phyloP scores from a whole-genome alignment of 2,113 vertebrate species.

The Porphyrio hochstetteri region DNA sequence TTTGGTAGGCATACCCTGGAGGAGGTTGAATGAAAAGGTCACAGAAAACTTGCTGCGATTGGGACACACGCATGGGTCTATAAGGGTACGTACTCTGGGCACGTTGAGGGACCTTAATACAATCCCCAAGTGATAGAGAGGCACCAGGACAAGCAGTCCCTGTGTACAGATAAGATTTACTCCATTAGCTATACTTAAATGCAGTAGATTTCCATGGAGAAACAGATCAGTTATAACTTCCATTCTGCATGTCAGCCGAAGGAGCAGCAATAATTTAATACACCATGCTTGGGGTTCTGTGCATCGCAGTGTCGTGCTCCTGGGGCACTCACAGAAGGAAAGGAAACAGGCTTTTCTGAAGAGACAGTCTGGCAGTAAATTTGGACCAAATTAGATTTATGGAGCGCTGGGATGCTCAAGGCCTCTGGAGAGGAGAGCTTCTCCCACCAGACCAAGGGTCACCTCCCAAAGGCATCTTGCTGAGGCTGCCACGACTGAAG shows the following conservation, averaged over 20 bases:
- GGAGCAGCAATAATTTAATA: slow-evolving; percentile 15
- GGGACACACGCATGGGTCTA: accelerated
- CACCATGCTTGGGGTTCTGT: neutral
- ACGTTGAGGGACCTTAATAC: neutral
- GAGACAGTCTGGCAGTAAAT: neutral
- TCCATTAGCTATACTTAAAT: neutral
- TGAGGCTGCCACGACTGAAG: neutral
- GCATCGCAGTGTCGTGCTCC: neutral
- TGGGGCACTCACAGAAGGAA: neutral
- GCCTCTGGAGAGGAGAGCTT: neutral
- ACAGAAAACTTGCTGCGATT: neutral
- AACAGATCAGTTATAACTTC: neutral
- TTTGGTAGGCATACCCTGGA: neutral
- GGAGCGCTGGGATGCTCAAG: neutral
- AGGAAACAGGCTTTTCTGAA: neutral
- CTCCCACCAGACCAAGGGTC: neutral
- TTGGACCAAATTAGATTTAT: neutral
- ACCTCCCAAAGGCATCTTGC: neutral
- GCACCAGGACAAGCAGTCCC: neutral
- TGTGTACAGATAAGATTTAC: neutral
- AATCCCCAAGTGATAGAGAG: neutral
- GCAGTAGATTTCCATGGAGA: neutral
- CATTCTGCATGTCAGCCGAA: neutral
- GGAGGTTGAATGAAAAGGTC: neutral
- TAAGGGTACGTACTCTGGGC: neutral